Evolutionary conservation across 2,113 vertebrate genomes (phyloP).

Genomic region (Oryzias curvinotus): DNA sequence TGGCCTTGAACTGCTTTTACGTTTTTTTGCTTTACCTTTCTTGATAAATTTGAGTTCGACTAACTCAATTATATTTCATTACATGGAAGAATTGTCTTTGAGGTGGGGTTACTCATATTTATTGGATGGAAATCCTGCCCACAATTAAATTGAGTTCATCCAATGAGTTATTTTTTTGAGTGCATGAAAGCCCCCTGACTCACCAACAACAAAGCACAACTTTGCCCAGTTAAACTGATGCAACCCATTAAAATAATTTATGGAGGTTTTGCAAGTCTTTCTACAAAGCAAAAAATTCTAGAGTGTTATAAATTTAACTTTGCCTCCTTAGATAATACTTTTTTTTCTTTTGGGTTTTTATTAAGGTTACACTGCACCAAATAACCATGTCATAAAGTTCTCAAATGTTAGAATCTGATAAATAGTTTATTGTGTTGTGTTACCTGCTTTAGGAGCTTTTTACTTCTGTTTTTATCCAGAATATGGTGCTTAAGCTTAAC

Average conservation of each 20-base stretch:
- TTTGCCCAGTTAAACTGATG: conserved; percentile 42
- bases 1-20: too few relatives aligned
- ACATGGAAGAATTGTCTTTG: too few relatives aligned
- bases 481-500: background rate
- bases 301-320: conserved; percentile 44
- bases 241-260: conserved; percentile 47
- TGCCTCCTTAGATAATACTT: conserved; percentile 16
- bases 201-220: conserved; percentile 14
- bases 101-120: too few relatives aligned
- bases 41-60: too few relatives aligned
- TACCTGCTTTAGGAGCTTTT: conserved; percentile 10
- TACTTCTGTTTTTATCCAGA: conserved; percentile 14
- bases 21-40: too few relatives aligned
- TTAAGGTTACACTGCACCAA: conserved; percentile 6
- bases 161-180: too few relatives aligned
- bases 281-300: conserved; percentile 36
- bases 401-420: background rate
- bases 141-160: too few relatives aligned
- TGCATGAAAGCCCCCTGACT: conserved; percentile 34
- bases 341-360: background rate
- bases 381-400: background rate
- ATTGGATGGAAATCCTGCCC: too few relatives aligned
- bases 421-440: conserved; percentile 3
- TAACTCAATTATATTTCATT: too few relatives aligned
- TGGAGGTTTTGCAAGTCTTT: conserved; percentile 39